Percentiles rank a stretch among this genome's conserved stretches.
Conservation (phyloP, 1,140 invertebrate genomes). For the Periplaneta americana region DNA sequence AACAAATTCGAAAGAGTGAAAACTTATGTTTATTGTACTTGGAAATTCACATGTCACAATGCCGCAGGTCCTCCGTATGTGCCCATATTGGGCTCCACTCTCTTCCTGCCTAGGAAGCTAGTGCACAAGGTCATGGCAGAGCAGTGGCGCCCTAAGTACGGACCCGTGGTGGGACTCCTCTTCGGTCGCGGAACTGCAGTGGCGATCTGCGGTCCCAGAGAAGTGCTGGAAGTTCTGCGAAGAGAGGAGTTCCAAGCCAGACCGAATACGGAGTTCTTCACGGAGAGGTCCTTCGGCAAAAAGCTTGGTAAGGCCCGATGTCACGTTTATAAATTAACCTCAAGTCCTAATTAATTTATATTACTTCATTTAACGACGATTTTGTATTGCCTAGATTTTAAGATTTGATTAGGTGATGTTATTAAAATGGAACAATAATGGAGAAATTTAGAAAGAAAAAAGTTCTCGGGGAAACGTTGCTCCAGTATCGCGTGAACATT, state of each 20-base stretch:
- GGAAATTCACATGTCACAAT: too few relatives aligned
- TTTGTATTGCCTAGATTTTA: too few relatives aligned
- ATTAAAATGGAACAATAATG: too few relatives aligned
- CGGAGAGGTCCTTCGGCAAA: conserved; percentile 1
- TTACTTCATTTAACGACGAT: not conserved
- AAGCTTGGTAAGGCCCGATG: not conserved
- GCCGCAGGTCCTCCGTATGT: not conserved
- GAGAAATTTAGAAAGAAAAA: too few relatives aligned
- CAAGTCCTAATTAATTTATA: not conserved
- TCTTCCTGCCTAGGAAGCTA: not conserved
- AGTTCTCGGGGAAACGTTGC: too few relatives aligned
- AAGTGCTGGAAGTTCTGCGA: conserved; percentile 17
- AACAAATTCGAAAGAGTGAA: too few relatives aligned
- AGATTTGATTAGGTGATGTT: too few relatives aligned
- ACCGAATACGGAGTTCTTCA: conserved; percentile 7
- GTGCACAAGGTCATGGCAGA: conserved; percentile 12
- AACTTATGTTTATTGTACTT: too few relatives aligned
- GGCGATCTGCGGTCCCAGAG: conserved; percentile 16
- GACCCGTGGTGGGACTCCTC: conserved; percentile 15
- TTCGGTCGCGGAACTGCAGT: conserved; percentile 1
- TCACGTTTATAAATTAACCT: too few relatives aligned
- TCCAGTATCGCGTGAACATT: too few relatives aligned
- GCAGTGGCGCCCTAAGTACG: conserved; percentile 16
- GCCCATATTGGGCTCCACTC: not conserved
- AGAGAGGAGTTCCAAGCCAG: conserved; percentile 22